A percentile compares a stretch with the other conserved stretches of the same genome.
Conservation (phyloP, 92 coral and sea anemone genomes). For the Zoanthus sansibaricus region DNA sequence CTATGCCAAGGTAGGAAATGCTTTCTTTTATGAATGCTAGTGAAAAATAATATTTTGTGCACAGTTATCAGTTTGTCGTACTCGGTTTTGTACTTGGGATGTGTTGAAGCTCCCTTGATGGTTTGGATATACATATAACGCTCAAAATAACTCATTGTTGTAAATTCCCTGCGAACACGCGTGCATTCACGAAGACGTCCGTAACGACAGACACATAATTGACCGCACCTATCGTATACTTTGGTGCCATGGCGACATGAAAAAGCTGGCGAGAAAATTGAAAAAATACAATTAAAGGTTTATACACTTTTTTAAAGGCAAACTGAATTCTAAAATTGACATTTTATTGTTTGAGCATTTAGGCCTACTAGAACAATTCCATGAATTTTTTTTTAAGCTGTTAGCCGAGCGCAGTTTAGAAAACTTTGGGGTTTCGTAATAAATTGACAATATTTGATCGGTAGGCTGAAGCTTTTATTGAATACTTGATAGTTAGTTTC, state of each 20-base stretch:
- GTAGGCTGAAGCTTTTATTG: too few species aligned
- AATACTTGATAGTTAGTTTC: too few species aligned
- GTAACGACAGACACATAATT: constrained; percentile 23
- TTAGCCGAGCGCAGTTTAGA: too few species aligned
- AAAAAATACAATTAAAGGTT: background rate
- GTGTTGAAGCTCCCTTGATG: constrained; percentile 55
- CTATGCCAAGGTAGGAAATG: constrained; percentile 62
- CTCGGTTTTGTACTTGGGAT: constrained; percentile 46
- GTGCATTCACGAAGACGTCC: constrained; percentile 51
- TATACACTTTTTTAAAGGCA: background rate
- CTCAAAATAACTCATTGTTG: constrained; percentile 8
- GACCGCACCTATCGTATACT: constrained; percentile 35
- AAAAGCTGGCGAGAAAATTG: background rate
- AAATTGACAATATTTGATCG: too few species aligned
- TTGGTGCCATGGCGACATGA: background rate
- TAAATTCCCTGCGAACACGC: constrained; percentile 72
- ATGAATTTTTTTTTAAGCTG: too few species aligned
- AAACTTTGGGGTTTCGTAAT: too few species aligned
- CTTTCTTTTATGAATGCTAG: constrained; percentile 32
- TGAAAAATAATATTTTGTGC: constrained; percentile 25
- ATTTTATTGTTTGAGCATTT: too few species aligned
- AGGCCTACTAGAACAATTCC: too few species aligned
- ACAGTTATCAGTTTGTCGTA: constrained; percentile 13
- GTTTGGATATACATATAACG: background rate
- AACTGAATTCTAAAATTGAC: too few species aligned